Evolutionary conservation across 2,113 vertebrate species (phyloP).

Genomic region (Sitta europaea): DNA sequence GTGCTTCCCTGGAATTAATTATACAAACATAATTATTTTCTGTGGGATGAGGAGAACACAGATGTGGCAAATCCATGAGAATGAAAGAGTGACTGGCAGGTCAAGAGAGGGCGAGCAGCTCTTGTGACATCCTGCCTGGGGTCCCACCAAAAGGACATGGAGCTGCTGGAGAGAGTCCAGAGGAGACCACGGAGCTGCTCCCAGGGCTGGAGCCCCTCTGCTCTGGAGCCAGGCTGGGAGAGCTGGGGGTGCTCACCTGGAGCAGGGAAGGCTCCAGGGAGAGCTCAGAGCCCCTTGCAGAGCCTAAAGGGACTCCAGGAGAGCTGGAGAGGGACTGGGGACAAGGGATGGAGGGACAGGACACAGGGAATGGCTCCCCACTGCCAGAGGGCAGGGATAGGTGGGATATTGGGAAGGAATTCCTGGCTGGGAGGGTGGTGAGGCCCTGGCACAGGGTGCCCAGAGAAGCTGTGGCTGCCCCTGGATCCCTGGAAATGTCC

Average conservation of each 20-base stretch:
- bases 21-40: not conserved
- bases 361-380: not conserved
- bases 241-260: not conserved
- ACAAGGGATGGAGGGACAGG: not conserved
- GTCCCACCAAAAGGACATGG: not conserved
- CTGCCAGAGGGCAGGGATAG: rapidly evolving
- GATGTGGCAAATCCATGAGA: not conserved
- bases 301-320: not conserved
- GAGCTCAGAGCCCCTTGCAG: not conserved
- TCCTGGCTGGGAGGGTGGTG: rapidly evolving
- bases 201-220: not conserved
- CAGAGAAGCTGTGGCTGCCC: not conserved
- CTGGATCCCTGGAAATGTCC: not conserved
- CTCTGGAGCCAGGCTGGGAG: not conserved
- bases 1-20: not conserved
- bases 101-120: not conserved
- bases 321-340: not conserved
- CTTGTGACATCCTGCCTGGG: no score
- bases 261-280: not conserved
- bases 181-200: rapidly evolving
- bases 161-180: not conserved
- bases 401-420: not conserved
- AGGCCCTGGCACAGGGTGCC: not conserved
- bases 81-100: not conserved
- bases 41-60: not conserved